Evolutionary conservation across 2,888 invertebrate species (phyloP), one percentile per base, ranked within the genome.

Genomic region (Ochropacha duplaris): DNA sequence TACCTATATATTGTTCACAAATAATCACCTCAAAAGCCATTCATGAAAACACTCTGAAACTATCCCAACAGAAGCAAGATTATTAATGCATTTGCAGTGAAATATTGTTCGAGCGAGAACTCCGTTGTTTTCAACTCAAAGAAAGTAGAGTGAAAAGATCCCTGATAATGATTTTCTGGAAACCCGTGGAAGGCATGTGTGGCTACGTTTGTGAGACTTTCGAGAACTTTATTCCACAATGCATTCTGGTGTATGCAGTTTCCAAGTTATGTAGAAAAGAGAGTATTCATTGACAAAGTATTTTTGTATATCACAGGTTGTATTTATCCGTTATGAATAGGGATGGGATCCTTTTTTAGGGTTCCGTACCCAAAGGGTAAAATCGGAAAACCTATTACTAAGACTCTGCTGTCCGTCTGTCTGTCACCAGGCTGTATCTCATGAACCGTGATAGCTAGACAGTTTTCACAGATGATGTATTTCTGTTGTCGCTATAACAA

Each of bases 51-150:
- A 26, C 50, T 26, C n/a, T 2, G 31, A n/a, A 28, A 22, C 12
- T 12, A n/a, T 28, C 14, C 19, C 34, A 55, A 36, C 50, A 34
- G 36, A 55, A 16, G 26, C 28, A 28, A 57, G 22, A 57, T 52
- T 52, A 57, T 57, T 52, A 57, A 57, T 49, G 54, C 49, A 52
- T 57, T 28, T 22, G 52, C 52, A 34, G 52, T 54, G 57, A 54
- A 54, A 54, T 54, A 54, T 54, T 51, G 24, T 11, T 49, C 26
- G 31, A 34, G 50, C 6, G 49, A 31, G 22, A 19, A 39, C 44
- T n/a, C 22, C 19, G 8, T 16, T 49, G 34, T 28, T 22, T 26
- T 49, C 31, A 50, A 44, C 39, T 56, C 51, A 51, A 56, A 50
- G 51, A 44, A 56, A 56, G 51, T 51, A 50, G 34, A 26, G 39